Percentiles rank a stretch among this genome's conserved stretches.
phyloP scores from a whole-genome alignment of 2,888 invertebrate species.

The Argynnis bischoffii region DNA sequence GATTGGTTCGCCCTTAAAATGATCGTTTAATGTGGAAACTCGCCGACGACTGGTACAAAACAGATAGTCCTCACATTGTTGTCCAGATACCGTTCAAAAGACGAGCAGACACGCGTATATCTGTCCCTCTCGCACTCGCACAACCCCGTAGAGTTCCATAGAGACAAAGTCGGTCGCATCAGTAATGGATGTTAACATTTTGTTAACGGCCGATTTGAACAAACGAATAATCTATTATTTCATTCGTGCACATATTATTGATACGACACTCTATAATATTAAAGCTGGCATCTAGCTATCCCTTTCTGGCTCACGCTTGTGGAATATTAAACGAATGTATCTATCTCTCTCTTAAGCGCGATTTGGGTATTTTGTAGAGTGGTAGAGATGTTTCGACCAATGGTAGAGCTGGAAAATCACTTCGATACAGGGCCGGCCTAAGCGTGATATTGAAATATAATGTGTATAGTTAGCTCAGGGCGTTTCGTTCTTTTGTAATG shows the following conservation, averaged over 20 bases:
- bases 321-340: slow-evolving; percentile 3
- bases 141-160: slow-evolving; percentile 43
- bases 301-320: slow-evolving; percentile 45
- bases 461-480: slow-evolving; percentile 66
- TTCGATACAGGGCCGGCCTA: slow-evolving; percentile 65
- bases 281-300: slow-evolving; percentile 53
- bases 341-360: slow-evolving; percentile 53
- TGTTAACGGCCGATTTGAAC: slow-evolving; percentile 81
- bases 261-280: slow-evolving; percentile 78
- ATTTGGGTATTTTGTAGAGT: slow-evolving; percentile 65
- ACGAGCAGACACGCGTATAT: slow-evolving; percentile 47
- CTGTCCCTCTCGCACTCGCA: slow-evolving; percentile 54
- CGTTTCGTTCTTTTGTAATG: slow-evolving; percentile 76
- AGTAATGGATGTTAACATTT: slow-evolving; percentile 79
- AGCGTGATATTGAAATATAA: slow-evolving; percentile 78
- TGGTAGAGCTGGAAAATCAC: slow-evolving; percentile 67
- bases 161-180: slow-evolving; percentile 57
- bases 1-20: slow-evolving; percentile 81
- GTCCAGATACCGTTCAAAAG: slow-evolving; percentile 39
- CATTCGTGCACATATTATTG: slow-evolving; percentile 82
- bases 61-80: slow-evolving; percentile 65
- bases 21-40: slow-evolving; percentile 80
- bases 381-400: slow-evolving; percentile 57
- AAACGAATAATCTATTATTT: slow-evolving; percentile 83
- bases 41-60: slow-evolving; percentile 77